phyloP scores from a whole-genome alignment of 2,113 vertebrate species.

The Pelmatolapia mariae region DNA sequence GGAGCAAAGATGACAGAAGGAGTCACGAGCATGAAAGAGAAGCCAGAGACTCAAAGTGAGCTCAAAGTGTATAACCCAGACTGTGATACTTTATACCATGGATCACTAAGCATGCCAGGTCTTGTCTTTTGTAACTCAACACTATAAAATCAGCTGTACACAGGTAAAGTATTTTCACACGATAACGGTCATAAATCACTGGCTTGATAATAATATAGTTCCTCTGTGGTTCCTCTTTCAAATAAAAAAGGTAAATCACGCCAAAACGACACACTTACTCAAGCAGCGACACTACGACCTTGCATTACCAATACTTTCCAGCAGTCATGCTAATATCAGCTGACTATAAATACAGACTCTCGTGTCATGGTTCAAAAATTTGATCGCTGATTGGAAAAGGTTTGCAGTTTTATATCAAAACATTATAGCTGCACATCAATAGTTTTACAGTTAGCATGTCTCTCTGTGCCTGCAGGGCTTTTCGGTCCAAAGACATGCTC shows the following conservation, averaged over 20 bases:
- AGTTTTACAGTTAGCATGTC: not conserved
- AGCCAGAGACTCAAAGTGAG: not conserved
- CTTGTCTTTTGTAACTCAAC: not conserved
- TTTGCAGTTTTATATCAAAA: not conserved
- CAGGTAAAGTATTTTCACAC: not conserved
- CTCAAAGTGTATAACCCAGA: not conserved
- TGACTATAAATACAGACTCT: not conserved
- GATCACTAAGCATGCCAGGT: not conserved
- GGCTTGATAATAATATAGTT: not conserved
- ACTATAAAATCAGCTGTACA: constrained; percentile 2
- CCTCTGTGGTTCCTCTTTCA: not conserved
- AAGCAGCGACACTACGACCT: not conserved
- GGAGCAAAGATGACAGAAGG: not conserved
- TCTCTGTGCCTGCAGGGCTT: not conserved
- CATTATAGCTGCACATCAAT: not conserved
- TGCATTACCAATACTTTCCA: not conserved
- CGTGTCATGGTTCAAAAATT: not conserved
- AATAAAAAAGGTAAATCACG: not conserved
- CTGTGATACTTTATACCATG: not conserved
- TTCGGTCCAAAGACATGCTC: not conserved
- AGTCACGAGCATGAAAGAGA: not conserved
- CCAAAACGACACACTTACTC: not conserved
- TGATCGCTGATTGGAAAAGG: not conserved
- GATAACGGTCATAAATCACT: not conserved
- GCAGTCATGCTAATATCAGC: not conserved